Evolutionary conservation across 2,888 invertebrate species (phyloP).

Genomic region (Pammene aurita): DNA sequence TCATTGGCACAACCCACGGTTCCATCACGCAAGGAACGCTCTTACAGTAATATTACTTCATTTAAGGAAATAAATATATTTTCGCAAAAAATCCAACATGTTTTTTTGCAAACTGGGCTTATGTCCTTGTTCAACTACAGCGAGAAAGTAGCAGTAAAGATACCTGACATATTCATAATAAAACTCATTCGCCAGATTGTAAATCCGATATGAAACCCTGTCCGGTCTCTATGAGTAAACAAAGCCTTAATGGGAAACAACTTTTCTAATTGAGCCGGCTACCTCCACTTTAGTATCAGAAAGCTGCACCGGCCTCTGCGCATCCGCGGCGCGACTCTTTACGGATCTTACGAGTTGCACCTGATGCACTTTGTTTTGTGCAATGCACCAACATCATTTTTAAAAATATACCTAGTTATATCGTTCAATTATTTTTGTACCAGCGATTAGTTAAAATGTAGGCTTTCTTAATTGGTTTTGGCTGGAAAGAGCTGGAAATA

Average conservation of each 20-base stretch:
- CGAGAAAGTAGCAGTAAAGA: conserved; percentile 6
- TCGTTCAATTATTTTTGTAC: too few relatives aligned
- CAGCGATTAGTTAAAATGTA: too few relatives aligned
- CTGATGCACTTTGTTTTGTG: conserved; percentile 12
- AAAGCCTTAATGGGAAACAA: conserved; percentile 34
- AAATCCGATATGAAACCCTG: conserved; percentile 14
- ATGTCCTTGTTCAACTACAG: not conserved
- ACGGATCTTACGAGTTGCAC: conserved; percentile 20
- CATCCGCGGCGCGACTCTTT: conserved; percentile 30
- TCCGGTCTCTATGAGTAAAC: conserved; percentile 24
- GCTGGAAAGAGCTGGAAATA: too few relatives aligned
- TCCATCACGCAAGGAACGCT: too few relatives aligned
- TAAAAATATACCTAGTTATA: too few relatives aligned
- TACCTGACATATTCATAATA: not conserved
- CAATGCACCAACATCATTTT: not conserved
- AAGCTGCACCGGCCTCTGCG: conserved; percentile 35
- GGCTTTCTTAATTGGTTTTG: too few relatives aligned
- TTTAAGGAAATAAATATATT: too few relatives aligned
- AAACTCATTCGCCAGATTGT: not conserved
- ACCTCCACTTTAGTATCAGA: conserved; percentile 39
- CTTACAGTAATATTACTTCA: too few relatives aligned
- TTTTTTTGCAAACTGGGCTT: not conserved
- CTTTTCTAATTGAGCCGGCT: conserved; percentile 40
- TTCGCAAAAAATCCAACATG: not conserved
- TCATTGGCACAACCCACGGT: too few relatives aligned